Evolutionary conservation across 2,113 vertebrate species (phyloP), one percentile per base, ranked within the genome.

Genomic region (Pelvicachromis taeniatus): DNA sequence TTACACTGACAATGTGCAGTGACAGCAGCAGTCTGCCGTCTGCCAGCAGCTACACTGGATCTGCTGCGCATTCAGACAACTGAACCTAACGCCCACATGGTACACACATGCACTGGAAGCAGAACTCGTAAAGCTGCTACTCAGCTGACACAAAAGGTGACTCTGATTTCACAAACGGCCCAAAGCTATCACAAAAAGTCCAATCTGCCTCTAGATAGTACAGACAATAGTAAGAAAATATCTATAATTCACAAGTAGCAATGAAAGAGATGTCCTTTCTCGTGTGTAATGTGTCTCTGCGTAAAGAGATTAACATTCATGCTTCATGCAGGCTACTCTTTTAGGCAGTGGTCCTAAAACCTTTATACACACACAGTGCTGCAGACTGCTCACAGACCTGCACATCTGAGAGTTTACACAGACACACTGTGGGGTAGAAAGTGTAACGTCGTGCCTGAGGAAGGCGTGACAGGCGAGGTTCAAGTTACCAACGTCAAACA

Each of bases 251-350:
- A 9, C n/a, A 48, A 77, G 29, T 17, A 55, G 31, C 23, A n/a
- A 56, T 56, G 8, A 42, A 11, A 85, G 11, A 75, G 26, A 26
- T 80, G 14, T 33, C 35, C 33, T 38, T 68, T 2, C 78, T 31
- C 53, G 79, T 29, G 54, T 54, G 16, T 17, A 9, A 58, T 16
- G 68, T 73, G 45, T 82, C 38, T 83, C 50, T 70, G 68, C 61
- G 48, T 61, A 68, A 81, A 78, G 12, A 81, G 56, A 88, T 31
- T 77, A 38, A 45, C 77, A 88, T 88, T 81, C 77, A 90, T 88
- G 86, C 86, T 68, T 86, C 17, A 29, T 75, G 59, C 73, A 63
- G 65, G 56, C 63, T 78, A 58, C 52, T 26, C 8, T 1, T 63
- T 79, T 63, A 81, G 84, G 81, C 40, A 58, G 40, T 19, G 5